A percentile compares a stretch with the other conserved stretches of the same genome.
Evolutionary conservation across 2,797 vertebrate species (phyloP).

Genomic region (Australoheros facetus): DNA sequence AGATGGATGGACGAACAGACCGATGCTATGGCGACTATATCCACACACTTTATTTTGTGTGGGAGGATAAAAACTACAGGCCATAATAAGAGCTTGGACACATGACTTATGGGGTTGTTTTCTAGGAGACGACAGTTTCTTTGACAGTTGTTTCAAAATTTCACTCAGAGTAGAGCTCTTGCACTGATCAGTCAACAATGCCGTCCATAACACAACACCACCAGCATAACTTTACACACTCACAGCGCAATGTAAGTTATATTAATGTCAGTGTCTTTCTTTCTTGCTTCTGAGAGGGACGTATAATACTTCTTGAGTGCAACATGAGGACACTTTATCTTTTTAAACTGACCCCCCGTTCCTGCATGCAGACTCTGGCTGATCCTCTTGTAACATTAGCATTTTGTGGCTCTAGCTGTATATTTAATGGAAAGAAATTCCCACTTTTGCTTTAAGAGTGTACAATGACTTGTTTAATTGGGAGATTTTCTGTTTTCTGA

Average conservation of each 20-base stretch:
- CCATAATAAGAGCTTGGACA: background rate
- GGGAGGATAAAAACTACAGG: no score
- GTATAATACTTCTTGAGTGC: background rate
- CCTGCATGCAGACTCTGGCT: slow-evolving; percentile 38
- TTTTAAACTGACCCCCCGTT: slow-evolving; percentile 35
- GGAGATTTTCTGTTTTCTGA: background rate
- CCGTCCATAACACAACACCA: no score
- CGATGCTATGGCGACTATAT: no score
- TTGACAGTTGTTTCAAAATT: background rate
- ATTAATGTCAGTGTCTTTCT: background rate
- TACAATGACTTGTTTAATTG: background rate
- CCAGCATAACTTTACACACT: background rate
- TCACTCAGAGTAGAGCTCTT: background rate
- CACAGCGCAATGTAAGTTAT: background rate
- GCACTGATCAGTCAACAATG: background rate
- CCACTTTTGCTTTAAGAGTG: background rate
- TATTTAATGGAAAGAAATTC: background rate
- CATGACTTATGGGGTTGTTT: background rate
- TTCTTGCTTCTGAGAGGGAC: background rate
- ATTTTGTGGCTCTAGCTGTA: slow-evolving; percentile 7
- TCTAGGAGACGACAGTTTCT: no score
- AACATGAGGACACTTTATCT: background rate
- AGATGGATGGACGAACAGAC: no score
- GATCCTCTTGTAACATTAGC: slow-evolving; percentile 51
- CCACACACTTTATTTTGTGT: no score